Base-by-base conservation (phyloP, 2,888 invertebrate species). In the Limnephilus rhombicus region DNA sequence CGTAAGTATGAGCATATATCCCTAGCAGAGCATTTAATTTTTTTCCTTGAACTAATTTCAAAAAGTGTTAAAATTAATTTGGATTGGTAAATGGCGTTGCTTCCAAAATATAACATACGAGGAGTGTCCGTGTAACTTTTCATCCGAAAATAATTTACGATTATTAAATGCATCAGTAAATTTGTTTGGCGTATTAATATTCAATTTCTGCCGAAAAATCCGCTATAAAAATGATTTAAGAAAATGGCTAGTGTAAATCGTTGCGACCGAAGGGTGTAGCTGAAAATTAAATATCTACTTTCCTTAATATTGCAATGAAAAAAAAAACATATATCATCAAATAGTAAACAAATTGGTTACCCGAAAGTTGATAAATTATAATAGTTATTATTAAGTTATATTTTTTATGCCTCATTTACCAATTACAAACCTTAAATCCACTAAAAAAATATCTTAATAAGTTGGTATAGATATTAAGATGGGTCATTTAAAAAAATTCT, bases 191-290 rank as follows among this genome's bases (percentile, higher is more conserved):
- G 24, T 90, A 49, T 92, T 92, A 87, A 93, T 93, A 93, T 93
- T 93, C 93, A 93, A 93, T 93, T 92, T 90, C 85, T 90, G 83
- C 87, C 90, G 37, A 86, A 88, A 93, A 93, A 89, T 93, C 89
- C 80, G 86, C 45, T 83, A 88, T 90, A 90, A 93, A 93, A 93
- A 88, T 91, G 85, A 92, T 92, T 93, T 92, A 89, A 83, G 29
- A 82, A 92, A 92, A 93, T 68, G 80, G 90, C 53, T 45, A 13
- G 7, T 49, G 86, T 45, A 12, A 45, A 86, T 85, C 68, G n/a
- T 34, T 83, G 31, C 45, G 81, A 85, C 1, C 24, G 41, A 86
- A 29, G 86, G 86, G 86, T 86, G 86, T 86, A 86, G 45, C 83
- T 83, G 15, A 83, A 83, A 37, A 4, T 18, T 12, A 34, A 11